A percentile compares a stretch with the other conserved stretches of the same genome.
Conservation (phyloP, 2,113 vertebrate genomes). For the Ploceus nigricollis region DNA sequence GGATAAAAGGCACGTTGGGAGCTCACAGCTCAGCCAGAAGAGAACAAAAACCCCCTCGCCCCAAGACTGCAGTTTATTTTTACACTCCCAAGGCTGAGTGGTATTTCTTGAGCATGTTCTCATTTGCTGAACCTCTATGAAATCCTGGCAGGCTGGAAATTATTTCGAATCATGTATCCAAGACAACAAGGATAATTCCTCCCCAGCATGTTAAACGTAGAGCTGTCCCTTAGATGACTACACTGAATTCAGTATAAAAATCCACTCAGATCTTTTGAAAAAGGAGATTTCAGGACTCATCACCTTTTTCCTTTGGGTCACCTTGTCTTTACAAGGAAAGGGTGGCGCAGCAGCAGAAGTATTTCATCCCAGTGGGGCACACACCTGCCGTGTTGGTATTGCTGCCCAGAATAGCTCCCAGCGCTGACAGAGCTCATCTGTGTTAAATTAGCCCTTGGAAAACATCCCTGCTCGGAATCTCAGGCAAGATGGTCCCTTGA, state of each 20-base stretch:
- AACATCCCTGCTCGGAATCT: neutral
- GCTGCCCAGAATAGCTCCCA: constrained; percentile 26
- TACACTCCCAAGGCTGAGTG: neutral
- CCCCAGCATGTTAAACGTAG: neutral
- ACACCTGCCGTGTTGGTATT: neutral
- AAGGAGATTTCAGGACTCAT: neutral
- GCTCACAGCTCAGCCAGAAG: neutral
- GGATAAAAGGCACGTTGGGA: neutral
- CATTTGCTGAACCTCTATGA: neutral
- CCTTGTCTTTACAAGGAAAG: neutral
- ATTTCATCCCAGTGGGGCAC: neutral
- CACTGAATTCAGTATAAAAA: neutral
- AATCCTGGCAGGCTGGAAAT: constrained; percentile 27
- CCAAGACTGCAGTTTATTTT: constrained; percentile 12
- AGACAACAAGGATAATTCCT: constrained; percentile 43
- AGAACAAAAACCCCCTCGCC: neutral
- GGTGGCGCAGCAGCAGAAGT: neutral
- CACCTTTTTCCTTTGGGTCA: neutral
- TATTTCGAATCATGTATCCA: constrained; percentile 19
- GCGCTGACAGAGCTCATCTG: neutral
- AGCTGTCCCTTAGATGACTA: neutral
- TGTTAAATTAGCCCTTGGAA: constrained; percentile 23
- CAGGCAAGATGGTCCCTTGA: neutral
- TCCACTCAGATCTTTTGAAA: neutral
- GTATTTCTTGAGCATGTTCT: neutral